Base-by-base conservation (phyloP, 2,113 vertebrate species). In the Redunca redunca region DNA sequence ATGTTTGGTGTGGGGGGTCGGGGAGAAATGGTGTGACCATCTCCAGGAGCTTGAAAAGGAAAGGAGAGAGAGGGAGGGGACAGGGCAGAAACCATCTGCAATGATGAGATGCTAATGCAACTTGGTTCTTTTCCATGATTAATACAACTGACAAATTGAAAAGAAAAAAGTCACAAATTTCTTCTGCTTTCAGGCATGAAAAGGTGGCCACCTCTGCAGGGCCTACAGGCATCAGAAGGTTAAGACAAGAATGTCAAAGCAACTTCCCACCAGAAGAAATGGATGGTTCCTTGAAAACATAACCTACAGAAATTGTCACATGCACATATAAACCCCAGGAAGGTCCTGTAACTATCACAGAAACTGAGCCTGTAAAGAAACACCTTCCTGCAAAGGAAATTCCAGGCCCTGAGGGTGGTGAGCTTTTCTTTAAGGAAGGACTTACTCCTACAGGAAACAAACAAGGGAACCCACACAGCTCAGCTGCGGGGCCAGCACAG, bases 1-100 rank as follows among this genome's bases (percentile, higher is more conserved):
- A 5, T 26, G 7, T 6, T 23, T 62, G 30, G 48, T 30, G 7
- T 28, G 1, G 25, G 19, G 30, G 6, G 16, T 7, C 2, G 5
- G 25, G 19, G 52, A 7, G 30, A 14, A 14, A 14, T 13, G 46
- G 23, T 0, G 10, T 40, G 10, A 3, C 12, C 6, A 1, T 3
- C 21, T 16, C 48, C 3, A 28, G 6, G 16, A 30, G 50, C 33
- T 3, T 5, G 40, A 19, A 17, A 10, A 40, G 52, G 53, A 40
- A 7, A n/a, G 33, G 30, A 12, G 26, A 11, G 48, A 2, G 46
- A 1, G 6, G 17, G n/a, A 30, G 11, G 25, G 26, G 8, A 50
- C 77, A 30, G 77, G 46, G 78, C 28, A 33, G 28, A 10, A 30
- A 33, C 28, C 78, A 81, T 30, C 78, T 81, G 78, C 78, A 50